phyloP scores from a whole-genome alignment of 2,888 invertebrate genomes.

The Philopedon plagiatum region DNA sequence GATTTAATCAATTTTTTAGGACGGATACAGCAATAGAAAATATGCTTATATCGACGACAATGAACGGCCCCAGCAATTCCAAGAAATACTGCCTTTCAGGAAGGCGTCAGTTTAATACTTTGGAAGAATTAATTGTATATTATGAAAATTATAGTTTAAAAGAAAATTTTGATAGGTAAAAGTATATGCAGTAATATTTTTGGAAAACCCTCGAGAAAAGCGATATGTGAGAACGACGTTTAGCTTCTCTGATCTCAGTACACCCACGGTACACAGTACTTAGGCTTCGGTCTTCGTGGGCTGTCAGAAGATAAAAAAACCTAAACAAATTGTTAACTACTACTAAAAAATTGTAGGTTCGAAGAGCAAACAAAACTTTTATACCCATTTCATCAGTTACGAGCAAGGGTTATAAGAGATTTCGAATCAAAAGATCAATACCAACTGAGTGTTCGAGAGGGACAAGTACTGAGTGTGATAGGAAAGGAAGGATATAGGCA shows the following conservation, averaged over 20 bases:
- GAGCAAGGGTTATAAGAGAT: constrained; percentile 85
- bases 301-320: too few relatives aligned
- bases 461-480: constrained; percentile 84
- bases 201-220: too few relatives aligned
- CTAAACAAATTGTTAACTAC: too few relatives aligned
- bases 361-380: constrained; percentile 82
- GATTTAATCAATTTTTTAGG: constrained; percentile 68
- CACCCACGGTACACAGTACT: too few relatives aligned
- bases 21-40: constrained; percentile 85
- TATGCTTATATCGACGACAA: constrained; percentile 78
- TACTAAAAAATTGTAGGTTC: too few relatives aligned
- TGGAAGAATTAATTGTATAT: constrained; percentile 93
- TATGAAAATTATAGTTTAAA: constrained; percentile 92
- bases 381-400: constrained; percentile 85
- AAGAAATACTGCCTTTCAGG: constrained; percentile 91
- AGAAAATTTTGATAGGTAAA: constrained; percentile 82
- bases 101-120: constrained; percentile 90
- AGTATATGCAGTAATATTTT: too few relatives aligned
- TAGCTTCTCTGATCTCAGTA: too few relatives aligned
- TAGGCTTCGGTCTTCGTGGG: too few relatives aligned
- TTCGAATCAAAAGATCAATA: constrained; percentile 84
- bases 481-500: constrained; percentile 65
- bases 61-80: constrained; percentile 54
- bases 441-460: constrained; percentile 85
- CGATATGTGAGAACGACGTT: too few relatives aligned